These are phyloP conservation scores for Eueremaeus valkanovi DNA, from an alignment of 2,888 invertebrate species.

Conservation along the genomic window DNA sequence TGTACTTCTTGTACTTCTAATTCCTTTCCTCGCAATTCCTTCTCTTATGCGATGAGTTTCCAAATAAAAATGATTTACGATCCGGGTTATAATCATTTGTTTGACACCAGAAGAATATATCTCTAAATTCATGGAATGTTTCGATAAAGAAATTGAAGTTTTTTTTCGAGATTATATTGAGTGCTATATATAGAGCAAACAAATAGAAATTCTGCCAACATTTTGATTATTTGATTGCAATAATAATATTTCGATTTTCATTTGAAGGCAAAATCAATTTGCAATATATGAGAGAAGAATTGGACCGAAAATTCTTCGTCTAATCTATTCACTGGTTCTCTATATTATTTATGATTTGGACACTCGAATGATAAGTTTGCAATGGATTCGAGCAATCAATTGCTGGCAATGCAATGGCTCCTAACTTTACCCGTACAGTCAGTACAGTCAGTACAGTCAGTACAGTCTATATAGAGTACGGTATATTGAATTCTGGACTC, in stretches of 20 bases:
- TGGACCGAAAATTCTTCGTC: conserved; percentile 18
- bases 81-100: conserved; percentile 32
- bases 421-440: neutral
- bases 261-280: conserved; percentile 15
- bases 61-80: conserved; percentile 36
- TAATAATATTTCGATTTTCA: conserved; percentile 15
- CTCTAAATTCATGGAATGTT: conserved; percentile 33
- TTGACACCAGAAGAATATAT: conserved; percentile 22
- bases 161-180: neutral
- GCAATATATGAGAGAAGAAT: neutral
- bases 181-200: neutral
- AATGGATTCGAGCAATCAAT: neutral
- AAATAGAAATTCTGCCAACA: neutral
- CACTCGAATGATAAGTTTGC: conserved; percentile 9
- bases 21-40: neutral
- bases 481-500: neutral
- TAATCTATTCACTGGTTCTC: conserved; percentile 14
- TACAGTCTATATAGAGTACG: no score
- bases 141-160: neutral
- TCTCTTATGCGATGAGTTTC: neutral
- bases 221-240: neutral
- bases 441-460: no score
- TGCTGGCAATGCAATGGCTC: neutral
- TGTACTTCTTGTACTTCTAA: neutral
- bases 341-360: conserved; percentile 19